These are phyloP conservation scores for Zophobas morio DNA, from an alignment of 1,140 invertebrate species.

Conservation along the genomic window DNA sequence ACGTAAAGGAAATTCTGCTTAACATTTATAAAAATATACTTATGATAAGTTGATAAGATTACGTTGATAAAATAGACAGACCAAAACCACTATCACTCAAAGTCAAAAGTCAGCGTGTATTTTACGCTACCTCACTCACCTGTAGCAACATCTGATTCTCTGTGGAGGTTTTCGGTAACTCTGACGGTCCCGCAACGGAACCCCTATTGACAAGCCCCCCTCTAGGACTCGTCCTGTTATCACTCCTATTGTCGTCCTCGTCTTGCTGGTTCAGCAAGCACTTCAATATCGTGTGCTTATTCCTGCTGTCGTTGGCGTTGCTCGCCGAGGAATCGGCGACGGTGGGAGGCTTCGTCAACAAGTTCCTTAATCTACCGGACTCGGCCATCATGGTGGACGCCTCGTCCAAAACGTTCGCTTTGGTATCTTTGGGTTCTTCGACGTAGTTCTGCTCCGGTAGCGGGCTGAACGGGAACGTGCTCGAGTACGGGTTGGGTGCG, in stretches of 20 bases:
- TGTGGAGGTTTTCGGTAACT: slow-evolving; percentile 66
- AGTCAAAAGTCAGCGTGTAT: too few species aligned
- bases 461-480: slow-evolving; percentile 74
- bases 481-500: slow-evolving; percentile 68
- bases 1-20: too few species aligned
- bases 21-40: too few species aligned
- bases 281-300: slow-evolving; percentile 79
- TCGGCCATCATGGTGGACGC: slow-evolving; percentile 58
- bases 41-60: too few species aligned
- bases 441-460: slow-evolving; percentile 68
- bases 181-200: slow-evolving; percentile 58
- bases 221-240: slow-evolving; percentile 65
- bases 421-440: slow-evolving; percentile 65
- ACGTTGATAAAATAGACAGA: too few species aligned
- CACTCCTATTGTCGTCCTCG: slow-evolving; percentile 77
- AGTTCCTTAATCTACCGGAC: slow-evolving; percentile 59
- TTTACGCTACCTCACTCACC: slow-evolving; percentile 69
- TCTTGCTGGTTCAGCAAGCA: slow-evolving; percentile 86
- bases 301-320: slow-evolving; percentile 66
- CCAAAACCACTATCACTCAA: too few species aligned
- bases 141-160: slow-evolving; percentile 82
- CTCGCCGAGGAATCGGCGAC: slow-evolving; percentile 75
- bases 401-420: slow-evolving; percentile 64
- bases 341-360: slow-evolving; percentile 65
- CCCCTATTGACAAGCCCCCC: slow-evolving; percentile 60